Evolutionary conservation across 2,113 vertebrate genomes (phyloP), one percentile per base, ranked within the genome.

Genomic region (Nycticebus coucang): DNA sequence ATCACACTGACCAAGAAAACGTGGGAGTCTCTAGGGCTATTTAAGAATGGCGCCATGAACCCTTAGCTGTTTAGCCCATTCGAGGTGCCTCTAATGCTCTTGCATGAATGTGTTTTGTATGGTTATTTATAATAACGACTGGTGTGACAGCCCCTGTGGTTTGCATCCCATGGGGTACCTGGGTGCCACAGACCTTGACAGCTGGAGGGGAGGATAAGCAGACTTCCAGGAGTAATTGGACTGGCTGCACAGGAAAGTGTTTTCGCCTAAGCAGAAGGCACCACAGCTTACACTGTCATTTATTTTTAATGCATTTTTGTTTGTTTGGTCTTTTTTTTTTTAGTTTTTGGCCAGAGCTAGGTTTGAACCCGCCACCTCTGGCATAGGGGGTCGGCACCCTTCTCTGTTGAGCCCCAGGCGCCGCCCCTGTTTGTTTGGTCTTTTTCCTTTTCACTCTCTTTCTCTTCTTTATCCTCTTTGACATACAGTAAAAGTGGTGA

Each of bases 241-340:
- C 64, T 89, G 79, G 10, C 45, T 3, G 21, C 33, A 68, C 28
- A 19, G 55, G 55, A 15, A 95, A 77, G 59, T 72, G 64, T 60
- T 60, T 93, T 81, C 74, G 26, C 37, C 28, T 22, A 60, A 87
- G 77, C 41, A 53, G 57, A 90, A 89, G 45, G 60, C 79, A 94
- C 60, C 45, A 66, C 10, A 9, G 92, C 59, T 55, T 81, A 75
- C 19, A n/a, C 33, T 45, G 15, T 80, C 66, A 89, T 97, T 95
- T 78, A 85, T 95, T 96, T 96, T 95, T 94, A 89, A 95, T 89
- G 80, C 10, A 4, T 35, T 93, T 94, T 92, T 92, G 80, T 95
- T 94, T 88, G 22, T 89, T 93, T 94, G 85, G 72, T 79, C 77
- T 96, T 95, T 95, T 84, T 94, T 97, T 89, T 89, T 92, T 41